These are phyloP conservation scores for Drosophila ezoana DNA, from an alignment of 2,888 invertebrate genomes.

Conservation along the genomic window DNA sequence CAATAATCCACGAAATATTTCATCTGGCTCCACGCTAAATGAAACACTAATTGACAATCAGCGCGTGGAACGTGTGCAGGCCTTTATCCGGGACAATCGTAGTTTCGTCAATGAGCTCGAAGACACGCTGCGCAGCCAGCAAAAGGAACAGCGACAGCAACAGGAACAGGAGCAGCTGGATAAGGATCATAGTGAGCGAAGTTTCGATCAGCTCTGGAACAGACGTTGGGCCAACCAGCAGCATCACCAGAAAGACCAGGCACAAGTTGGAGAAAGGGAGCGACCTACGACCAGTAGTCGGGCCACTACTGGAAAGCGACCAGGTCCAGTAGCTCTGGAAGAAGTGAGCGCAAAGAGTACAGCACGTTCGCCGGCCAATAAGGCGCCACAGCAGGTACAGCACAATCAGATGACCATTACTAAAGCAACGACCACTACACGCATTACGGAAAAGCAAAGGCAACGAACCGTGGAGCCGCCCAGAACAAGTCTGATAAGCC, in stretches of 20 bases:
- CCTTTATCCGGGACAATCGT: constrained; percentile 83
- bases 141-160: constrained; percentile 20
- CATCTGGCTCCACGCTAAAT: constrained; percentile 35
- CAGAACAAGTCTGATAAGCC: not conserved
- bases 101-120: constrained; percentile 82
- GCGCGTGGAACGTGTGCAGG: constrained; percentile 76
- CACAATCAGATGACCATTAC: not conserved
- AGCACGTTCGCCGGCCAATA: not conserved
- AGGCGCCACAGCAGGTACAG: not conserved
- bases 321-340: constrained; percentile 1
- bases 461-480: not conserved
- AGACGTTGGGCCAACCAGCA: constrained; percentile 42
- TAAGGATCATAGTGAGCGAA: constrained; percentile 57
- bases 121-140: constrained; percentile 67
- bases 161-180: constrained; percentile 13
- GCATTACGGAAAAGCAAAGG: not conserved
- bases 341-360: not conserved
- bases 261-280: constrained; percentile 8
- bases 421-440: constrained; percentile 1
- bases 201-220: constrained; percentile 77
- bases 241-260: not conserved
- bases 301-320: not conserved
- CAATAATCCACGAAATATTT: constrained; percentile 83
- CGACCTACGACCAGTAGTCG: not conserved
- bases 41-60: constrained; percentile 34